Evolutionary conservation across 35 echinoderm and acorn worm genomes (phyloP).

Genomic region (Patiria miniata): DNA sequence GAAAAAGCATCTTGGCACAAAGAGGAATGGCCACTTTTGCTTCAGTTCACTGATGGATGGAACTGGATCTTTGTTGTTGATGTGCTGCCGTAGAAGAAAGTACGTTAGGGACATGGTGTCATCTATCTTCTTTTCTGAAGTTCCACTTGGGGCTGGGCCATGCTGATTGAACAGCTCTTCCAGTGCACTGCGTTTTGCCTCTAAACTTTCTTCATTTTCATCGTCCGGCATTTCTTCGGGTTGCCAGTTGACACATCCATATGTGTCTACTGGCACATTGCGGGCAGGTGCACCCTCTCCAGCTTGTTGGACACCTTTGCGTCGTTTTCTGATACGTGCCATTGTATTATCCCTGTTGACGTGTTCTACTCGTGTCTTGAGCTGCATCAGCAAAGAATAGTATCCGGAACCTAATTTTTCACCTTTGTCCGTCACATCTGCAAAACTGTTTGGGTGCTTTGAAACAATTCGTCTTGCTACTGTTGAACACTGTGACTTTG

Average conservation of each 20-base stretch:
- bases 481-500: conserved; percentile 26
- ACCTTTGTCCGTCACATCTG: conserved; percentile 13
- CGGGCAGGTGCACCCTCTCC: neutral
- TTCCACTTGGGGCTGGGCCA: conserved; percentile 11
- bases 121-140: neutral
- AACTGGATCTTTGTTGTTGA: neutral
- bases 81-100: neutral
- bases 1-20: neutral
- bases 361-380: conserved; percentile 23
- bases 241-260: conserved; percentile 36
- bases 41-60: neutral
- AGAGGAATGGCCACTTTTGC: neutral
- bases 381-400: conserved; percentile 30
- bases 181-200: neutral
- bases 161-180: neutral
- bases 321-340: conserved; percentile 15
- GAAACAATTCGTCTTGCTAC: conserved; percentile 27
- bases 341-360: conserved; percentile 22
- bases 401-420: conserved; percentile 28
- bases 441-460: conserved; percentile 20
- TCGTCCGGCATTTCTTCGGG: conserved; percentile 1
- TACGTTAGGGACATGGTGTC: neutral
- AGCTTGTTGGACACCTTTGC: neutral
- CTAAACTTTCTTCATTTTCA: conserved; percentile 16
- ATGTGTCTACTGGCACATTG: conserved; percentile 1